Evolutionary conservation across 2,797 vertebrate genomes (phyloP), one percentile per base, ranked within the genome.

Genomic region (Triplophysa yarkandensis): DNA sequence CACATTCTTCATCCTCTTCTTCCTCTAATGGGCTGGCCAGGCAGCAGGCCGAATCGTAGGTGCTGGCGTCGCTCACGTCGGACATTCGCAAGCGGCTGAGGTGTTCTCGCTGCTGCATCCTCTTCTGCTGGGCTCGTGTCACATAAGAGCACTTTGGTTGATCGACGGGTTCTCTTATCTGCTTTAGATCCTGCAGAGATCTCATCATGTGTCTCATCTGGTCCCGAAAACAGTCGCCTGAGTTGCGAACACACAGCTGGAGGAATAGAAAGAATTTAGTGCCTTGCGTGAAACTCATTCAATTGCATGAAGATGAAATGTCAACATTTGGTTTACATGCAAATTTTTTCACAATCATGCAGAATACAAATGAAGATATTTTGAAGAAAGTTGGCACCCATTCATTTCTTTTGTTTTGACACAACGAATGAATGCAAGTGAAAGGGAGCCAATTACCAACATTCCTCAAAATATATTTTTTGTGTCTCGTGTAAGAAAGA

Each of bases 1-100:
- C 79, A 55, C 88, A 90, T 10, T 89, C 91, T 36, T 87, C 89
- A 0, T 89, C 88, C 23, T 89, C 90, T 36, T 91, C 89, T 52
- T 92, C 95, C 68, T 94, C 93, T 14, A 88, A 76, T 0, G 93
- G 91, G 2, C 90, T 90, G 60, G 92, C 94, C 83, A 94, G 84
- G 82, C 95, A 96, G 87, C 95, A 97, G 76, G 94, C 92, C 0
- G 96, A 97, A 85, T 98, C 93, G 1, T 93, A 93, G 0, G 92
- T 86, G 83, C 90, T 94, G 54, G 91, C 91, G 14, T 96, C 94
- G 0, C 94, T 93, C 78, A 89, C 84, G 1, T 94, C 92, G 0
- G 95, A 93, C 7, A 81, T 86, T 4, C 90, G 88, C 3, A 91
- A 84, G 11, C 85, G 85, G 4, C 82, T 52, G 52, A 89, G 84